Percentiles rank a stretch among this genome's conserved stretches.
Conservation (phyloP, 2,113 vertebrate species). For the Turnix velox region DNA sequence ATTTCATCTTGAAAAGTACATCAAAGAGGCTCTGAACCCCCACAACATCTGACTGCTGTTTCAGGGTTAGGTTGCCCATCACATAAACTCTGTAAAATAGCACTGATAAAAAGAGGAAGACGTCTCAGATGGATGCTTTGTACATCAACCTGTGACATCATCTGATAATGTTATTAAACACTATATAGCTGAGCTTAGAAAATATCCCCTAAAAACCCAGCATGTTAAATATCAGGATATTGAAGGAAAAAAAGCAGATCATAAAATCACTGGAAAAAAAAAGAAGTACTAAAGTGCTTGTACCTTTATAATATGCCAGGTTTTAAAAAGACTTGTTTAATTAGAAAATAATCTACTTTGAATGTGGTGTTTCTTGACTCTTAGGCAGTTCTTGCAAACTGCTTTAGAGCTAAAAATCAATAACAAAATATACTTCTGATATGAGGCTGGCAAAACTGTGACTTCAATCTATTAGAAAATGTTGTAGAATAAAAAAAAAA, state of each 20-base stretch:
- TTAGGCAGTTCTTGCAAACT: constrained; percentile 32
- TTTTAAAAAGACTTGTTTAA: constrained; percentile 52
- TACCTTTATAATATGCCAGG: constrained; percentile 1
- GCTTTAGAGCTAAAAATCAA: constrained; percentile 27
- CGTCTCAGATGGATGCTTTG: background rate
- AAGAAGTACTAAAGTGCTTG: constrained; percentile 32
- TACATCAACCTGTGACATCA: background rate
- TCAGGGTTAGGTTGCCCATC: background rate
- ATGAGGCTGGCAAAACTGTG: constrained; percentile 36
- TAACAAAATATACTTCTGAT: constrained; percentile 43
- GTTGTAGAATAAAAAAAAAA: background rate
- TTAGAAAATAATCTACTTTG: constrained; percentile 32
- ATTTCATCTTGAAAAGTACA: constrained; percentile 3
- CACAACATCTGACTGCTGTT: background rate
- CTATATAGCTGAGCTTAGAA: background rate
- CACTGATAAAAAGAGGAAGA: background rate
- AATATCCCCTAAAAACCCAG: background rate
- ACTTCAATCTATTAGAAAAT: constrained; percentile 19
- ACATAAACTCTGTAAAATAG: background rate
- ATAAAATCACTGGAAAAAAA: background rate
- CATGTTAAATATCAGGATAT: background rate
- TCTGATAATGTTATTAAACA: constrained; percentile 1
- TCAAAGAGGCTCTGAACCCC: background rate
- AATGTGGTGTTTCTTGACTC: constrained; percentile 8
- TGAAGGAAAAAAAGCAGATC: background rate